A percentile compares a stretch with the other conserved stretches of the same genome.
Evolutionary conservation across 23 tunicate species (phyloP).

Genomic region (Clavelina lepadiformis): DNA sequence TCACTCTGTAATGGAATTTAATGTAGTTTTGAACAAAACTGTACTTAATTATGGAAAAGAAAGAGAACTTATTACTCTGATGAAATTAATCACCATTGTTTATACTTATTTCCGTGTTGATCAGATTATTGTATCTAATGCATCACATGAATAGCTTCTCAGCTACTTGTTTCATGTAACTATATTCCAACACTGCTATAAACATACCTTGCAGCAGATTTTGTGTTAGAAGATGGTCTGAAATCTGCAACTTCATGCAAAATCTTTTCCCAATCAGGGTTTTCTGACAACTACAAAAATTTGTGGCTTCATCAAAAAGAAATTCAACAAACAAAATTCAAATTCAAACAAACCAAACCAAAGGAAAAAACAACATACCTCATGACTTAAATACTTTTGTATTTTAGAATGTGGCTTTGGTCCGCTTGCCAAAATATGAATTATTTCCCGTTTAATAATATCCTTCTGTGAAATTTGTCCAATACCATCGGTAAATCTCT

Average conservation of each 20-base stretch:
- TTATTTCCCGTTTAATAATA: slow-evolving; percentile 26
- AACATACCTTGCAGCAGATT: slow-evolving; percentile 60
- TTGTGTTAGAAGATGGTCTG: slow-evolving; percentile 21
- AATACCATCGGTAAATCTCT: slow-evolving; percentile 50
- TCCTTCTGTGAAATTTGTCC: slow-evolving; percentile 27
- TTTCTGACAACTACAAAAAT: slow-evolving; percentile 14
- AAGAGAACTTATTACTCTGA: no score
- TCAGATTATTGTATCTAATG: no score
- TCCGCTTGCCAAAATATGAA: slow-evolving; percentile 74
- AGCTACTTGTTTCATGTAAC: no score
- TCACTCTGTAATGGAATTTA: no score
- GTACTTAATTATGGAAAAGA: no score
- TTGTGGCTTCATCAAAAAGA: background rate
- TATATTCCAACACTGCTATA: no score
- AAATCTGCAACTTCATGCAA: slow-evolving; percentile 69
- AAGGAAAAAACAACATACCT: slow-evolving; percentile 16
- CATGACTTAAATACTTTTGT: slow-evolving; percentile 32
- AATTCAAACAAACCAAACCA: background rate
- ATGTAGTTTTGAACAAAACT: no score
- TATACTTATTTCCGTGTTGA: no score
- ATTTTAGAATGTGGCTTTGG: slow-evolving; percentile 84
- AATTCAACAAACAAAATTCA: background rate
- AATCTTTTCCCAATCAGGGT: slow-evolving; percentile 53
- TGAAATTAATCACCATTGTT: no score
- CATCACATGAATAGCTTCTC: no score